Evolutionary conservation across 37 sponge, comb jelly and placozoan genomes (phyloP), one percentile per base, ranked within the genome.

Genomic region (Amphimedon queenslandica): DNA sequence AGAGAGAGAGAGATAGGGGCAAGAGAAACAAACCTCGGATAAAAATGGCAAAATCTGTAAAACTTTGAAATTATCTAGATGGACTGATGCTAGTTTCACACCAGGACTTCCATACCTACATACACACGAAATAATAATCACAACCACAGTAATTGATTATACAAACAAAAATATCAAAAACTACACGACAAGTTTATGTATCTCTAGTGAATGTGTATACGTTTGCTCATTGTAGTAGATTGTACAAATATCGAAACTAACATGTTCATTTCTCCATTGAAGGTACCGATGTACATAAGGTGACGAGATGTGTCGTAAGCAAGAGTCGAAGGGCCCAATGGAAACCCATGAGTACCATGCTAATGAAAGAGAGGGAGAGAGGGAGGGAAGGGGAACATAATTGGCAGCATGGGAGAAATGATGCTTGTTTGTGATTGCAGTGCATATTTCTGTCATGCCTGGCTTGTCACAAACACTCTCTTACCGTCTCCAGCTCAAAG

Each of bases 301-400:
- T 74, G 71, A 3, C 83, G 70, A 37, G 82, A 41, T 24, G 58
- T 65, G 63, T 93, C 94, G 75, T 78, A 93, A 31, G 86, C 73
- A 80, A 93, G 84, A 47, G 84, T 77, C 10, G 90, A 83, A 2
- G 94, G 90, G 21, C 69, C 53, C 28, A 87, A 70, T 2, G 94
- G 94, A 43, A 89, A 93, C 5, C 94, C 94, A 72, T 89, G 90
- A 55, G 76, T 77, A 34, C 91, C 80, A 67, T 87, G 87, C 87
- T 80, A 66, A 55, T 25, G 63, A 37, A 64, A 63, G 18, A 75
- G 74, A 73, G 64, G 18, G 64, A 63, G 64, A 63, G 64, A 63
- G 64, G 18, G 64, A 63, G 64, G 18, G 64, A 63, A 24, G 33
- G 64, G 18, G 64, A 63, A 24, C 10, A 24, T 23, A 24, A 63